Evolutionary conservation across 2,113 vertebrate species (phyloP).

Genomic region (Brachypodius melanocephalos): DNA sequence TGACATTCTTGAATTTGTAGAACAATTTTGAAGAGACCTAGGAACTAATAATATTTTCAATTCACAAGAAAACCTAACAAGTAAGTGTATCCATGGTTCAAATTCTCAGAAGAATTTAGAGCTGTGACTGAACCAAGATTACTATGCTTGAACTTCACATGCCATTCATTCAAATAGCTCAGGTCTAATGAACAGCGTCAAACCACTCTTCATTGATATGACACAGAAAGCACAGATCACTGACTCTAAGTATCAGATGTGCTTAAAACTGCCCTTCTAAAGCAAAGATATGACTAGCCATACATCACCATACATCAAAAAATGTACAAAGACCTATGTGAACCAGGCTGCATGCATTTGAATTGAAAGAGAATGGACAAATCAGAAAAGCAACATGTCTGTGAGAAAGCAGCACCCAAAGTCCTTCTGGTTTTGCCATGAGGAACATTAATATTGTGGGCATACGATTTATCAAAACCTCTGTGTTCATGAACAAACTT

Average conservation of each 20-base stretch:
- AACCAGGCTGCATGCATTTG: background rate
- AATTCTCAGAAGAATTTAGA: background rate
- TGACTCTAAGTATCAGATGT: background rate
- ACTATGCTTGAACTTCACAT: background rate
- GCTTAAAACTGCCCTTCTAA: background rate
- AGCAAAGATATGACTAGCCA: background rate
- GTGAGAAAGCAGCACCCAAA: background rate
- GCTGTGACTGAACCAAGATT: background rate
- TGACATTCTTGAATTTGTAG: background rate
- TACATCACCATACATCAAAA: background rate
- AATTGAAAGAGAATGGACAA: background rate
- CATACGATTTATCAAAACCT: background rate
- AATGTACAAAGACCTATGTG: background rate
- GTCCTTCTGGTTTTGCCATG: background rate
- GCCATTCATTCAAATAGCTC: background rate
- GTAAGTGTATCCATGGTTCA: fast-evolving
- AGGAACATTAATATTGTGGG: background rate
- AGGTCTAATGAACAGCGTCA: background rate
- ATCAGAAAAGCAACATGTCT: background rate
- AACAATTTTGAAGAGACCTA: background rate
- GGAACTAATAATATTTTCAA: background rate
- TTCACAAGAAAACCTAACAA: background rate
- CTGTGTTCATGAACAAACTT: background rate
- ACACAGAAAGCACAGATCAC: background rate
- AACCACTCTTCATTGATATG: background rate